A percentile compares a stretch with the other conserved stretches of the same genome.
Evolutionary conservation across 2,113 vertebrate genomes (phyloP).

Genomic region (Eira barbara): DNA sequence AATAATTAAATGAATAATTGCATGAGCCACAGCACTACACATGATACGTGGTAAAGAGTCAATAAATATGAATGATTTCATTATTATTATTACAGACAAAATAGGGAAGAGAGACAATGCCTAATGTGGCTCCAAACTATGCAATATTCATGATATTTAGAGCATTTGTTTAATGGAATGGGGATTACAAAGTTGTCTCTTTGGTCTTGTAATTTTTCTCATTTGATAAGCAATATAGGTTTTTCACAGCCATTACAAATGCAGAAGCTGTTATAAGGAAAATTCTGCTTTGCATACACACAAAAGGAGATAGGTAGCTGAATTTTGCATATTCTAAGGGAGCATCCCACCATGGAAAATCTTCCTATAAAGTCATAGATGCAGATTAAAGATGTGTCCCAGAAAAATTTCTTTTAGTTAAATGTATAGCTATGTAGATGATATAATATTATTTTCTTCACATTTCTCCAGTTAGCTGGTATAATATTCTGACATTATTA

Average conservation of each 20-base stretch:
- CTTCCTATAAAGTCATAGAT: constrained; percentile 27
- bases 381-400: background rate
- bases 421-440: constrained; percentile 1
- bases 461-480: background rate
- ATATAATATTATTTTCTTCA: constrained; percentile 51
- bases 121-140: background rate
- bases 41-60: background rate
- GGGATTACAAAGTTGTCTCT: constrained; percentile 51
- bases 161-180: constrained; percentile 65
- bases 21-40: background rate
- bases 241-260: constrained; percentile 67
- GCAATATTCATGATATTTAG: constrained; percentile 54
- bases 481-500: background rate
- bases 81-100: background rate
- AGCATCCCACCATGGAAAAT: background rate
- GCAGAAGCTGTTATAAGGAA: constrained; percentile 67
- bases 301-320: constrained; percentile 27
- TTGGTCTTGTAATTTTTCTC: constrained; percentile 58
- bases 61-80: background rate
- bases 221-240: constrained; percentile 34
- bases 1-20: background rate
- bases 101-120: background rate
- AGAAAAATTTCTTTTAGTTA: background rate
- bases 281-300: constrained; percentile 75
- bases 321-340: constrained; percentile 70